Evolutionary conservation across 2,888 invertebrate genomes (phyloP).

Genomic region (Zygogramma bicolorata): DNA sequence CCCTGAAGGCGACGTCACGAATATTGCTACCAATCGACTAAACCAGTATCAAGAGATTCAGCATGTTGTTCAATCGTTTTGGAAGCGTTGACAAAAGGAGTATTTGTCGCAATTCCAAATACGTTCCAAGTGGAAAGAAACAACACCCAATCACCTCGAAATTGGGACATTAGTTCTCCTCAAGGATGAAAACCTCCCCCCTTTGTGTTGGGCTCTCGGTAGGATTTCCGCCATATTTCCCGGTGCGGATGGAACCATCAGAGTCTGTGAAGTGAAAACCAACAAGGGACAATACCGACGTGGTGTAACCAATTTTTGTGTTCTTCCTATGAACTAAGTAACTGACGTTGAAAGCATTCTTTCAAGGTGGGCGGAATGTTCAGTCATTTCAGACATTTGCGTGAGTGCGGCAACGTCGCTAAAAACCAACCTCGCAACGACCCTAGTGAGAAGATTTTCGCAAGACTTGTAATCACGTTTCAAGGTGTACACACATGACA

Average conservation of each 20-base stretch:
- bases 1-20: constrained; percentile 32
- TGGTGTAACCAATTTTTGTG: constrained; percentile 46
- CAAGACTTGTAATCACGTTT: too few relatives aligned
- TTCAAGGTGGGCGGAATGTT: constrained; percentile 8
- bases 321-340: constrained; percentile 32
- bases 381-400: too few relatives aligned
- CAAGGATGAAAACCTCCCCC: constrained; percentile 38
- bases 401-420: too few relatives aligned
- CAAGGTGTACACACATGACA: too few relatives aligned
- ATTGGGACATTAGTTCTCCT: constrained; percentile 34
- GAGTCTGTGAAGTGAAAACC: constrained; percentile 54
- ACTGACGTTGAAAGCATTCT: neutral
- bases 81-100: constrained; percentile 47
- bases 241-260: constrained; percentile 49
- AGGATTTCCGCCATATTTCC: constrained; percentile 45
- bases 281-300: constrained; percentile 40
- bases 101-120: constrained; percentile 41
- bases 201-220: constrained; percentile 32
- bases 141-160: neutral
- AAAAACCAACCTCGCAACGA: too few relatives aligned
- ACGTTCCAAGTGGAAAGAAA: constrained; percentile 33
- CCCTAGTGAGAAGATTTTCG: too few relatives aligned
- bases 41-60: constrained; percentile 28
- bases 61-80: constrained; percentile 40
- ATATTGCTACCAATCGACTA: constrained; percentile 22